These are phyloP conservation scores for Dendropsophus ebraccatus DNA, from an alignment of 2,113 vertebrate species.

Conservation along the genomic window DNA sequence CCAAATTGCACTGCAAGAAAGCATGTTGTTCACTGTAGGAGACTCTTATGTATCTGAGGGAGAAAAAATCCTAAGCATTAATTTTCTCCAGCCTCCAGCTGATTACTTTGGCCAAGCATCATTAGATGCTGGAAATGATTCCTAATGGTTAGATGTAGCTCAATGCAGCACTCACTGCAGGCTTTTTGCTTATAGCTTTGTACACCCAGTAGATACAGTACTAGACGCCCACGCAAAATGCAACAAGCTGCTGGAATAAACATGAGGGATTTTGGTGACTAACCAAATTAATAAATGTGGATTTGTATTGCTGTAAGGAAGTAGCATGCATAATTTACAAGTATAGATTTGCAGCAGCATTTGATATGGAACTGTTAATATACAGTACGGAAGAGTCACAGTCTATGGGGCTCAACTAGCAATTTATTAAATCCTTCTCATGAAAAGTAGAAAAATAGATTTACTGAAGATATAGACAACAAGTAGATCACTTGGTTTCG, in stretches of 20 bases:
- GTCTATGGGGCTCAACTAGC: background rate
- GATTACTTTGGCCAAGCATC: conserved; percentile 42
- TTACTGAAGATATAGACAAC: background rate
- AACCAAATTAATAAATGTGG: background rate
- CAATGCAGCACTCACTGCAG: conserved; percentile 2
- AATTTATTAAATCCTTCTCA: background rate
- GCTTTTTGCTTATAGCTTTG: conserved; percentile 59
- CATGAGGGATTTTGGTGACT: conserved; percentile 39
- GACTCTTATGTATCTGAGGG: conserved; percentile 55
- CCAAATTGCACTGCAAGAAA: background rate
- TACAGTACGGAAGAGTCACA: too few relatives aligned
- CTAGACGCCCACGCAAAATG: background rate
- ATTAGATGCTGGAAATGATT: conserved; percentile 58
- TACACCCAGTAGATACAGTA: conserved; percentile 45
- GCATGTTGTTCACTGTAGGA: conserved; percentile 47
- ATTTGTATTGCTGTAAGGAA: background rate
- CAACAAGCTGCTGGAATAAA: conserved; percentile 57
- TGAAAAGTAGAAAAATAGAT: background rate
- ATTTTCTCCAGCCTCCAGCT: conserved; percentile 62
- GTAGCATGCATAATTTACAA: background rate
- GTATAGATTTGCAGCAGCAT: background rate
- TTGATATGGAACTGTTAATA: background rate
- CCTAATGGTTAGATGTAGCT: conserved; percentile 56
- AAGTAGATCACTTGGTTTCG: background rate
- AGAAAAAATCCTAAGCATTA: conserved; percentile 52